These are phyloP conservation scores for Lepisosteus oculatus DNA, from an alignment of 2,113 vertebrate genomes.

Conservation along the genomic window DNA sequence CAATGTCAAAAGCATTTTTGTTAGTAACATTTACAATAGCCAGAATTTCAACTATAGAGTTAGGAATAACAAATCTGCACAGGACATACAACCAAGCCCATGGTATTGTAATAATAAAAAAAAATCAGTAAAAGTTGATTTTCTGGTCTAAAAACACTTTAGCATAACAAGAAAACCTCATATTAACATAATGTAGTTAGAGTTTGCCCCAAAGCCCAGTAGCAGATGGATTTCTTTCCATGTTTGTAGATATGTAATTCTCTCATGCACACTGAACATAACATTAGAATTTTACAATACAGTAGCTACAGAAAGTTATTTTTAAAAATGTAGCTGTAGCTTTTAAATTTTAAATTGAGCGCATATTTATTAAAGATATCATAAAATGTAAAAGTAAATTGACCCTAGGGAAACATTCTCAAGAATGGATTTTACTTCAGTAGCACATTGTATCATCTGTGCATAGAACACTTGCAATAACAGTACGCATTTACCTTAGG, in stretches of 20 bases:
- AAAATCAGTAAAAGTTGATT: not conserved
- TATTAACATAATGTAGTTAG: constrained; percentile 1
- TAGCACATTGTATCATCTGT: too few relatives aligned
- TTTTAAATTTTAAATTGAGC: too few relatives aligned
- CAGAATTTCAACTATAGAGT: not conserved
- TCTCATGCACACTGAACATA: not conserved
- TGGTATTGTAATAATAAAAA: not conserved
- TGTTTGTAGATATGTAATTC: constrained; percentile 3
- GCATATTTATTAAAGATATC: not conserved
- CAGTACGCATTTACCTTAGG: too few relatives aligned
- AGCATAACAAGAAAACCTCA: not conserved
- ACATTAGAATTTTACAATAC: too few relatives aligned
- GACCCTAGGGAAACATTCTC: too few relatives aligned
- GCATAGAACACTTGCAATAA: too few relatives aligned
- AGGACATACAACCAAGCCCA: not conserved
- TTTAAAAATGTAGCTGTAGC: too few relatives aligned
- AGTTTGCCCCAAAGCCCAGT: not conserved
- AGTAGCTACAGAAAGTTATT: too few relatives aligned
- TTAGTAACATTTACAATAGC: not conserved
- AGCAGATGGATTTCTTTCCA: not conserved
- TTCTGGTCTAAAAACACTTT: not conserved
- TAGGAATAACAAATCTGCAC: not conserved
- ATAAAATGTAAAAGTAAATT: too few relatives aligned
- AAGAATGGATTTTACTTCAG: too few relatives aligned
- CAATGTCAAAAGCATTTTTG: too few relatives aligned